Evolutionary conservation across 2,888 invertebrate genomes (phyloP).

Genomic region (Drosophila nigricruria): DNA sequence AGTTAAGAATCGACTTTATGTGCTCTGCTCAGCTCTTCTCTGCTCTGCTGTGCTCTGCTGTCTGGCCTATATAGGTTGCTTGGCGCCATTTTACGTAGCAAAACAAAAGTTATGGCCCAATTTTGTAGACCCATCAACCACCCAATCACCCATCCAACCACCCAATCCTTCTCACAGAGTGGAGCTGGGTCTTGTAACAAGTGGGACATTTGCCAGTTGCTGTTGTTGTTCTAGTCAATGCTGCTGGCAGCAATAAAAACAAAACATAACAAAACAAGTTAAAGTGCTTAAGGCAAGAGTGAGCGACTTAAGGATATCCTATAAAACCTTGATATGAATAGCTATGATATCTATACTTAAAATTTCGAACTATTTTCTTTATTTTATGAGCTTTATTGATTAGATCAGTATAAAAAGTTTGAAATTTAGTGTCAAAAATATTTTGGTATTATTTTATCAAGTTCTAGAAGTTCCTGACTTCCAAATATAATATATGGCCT

Average conservation of each 20-base stretch:
- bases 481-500: too few relatives aligned
- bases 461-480: too few relatives aligned
- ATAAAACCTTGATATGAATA: not conserved
- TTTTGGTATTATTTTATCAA: too few relatives aligned
- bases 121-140: conserved; percentile 56
- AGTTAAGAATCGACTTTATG: conserved; percentile 50
- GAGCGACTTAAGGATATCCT: not conserved
- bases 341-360: too few relatives aligned
- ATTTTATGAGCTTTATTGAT: not conserved
- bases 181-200: conserved; percentile 67
- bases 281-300: not conserved
- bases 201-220: conserved; percentile 79
- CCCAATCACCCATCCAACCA: conserved; percentile 24
- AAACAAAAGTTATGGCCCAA: conserved; percentile 80
- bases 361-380: not conserved
- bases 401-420: too few relatives aligned
- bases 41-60: conserved; percentile 24
- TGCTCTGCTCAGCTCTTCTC: conserved; percentile 10
- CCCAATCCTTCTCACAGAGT: conserved; percentile 1
- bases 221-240: conserved; percentile 62
- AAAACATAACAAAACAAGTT: conserved; percentile 30
- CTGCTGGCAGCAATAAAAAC: conserved; percentile 77
- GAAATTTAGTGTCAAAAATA: too few relatives aligned
- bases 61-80: conserved; percentile 81
- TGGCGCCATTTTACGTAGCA: conserved; percentile 79